These are phyloP conservation scores for Fabriciana adippe DNA, from an alignment of 2,888 invertebrate species.

Conservation along the genomic window DNA sequence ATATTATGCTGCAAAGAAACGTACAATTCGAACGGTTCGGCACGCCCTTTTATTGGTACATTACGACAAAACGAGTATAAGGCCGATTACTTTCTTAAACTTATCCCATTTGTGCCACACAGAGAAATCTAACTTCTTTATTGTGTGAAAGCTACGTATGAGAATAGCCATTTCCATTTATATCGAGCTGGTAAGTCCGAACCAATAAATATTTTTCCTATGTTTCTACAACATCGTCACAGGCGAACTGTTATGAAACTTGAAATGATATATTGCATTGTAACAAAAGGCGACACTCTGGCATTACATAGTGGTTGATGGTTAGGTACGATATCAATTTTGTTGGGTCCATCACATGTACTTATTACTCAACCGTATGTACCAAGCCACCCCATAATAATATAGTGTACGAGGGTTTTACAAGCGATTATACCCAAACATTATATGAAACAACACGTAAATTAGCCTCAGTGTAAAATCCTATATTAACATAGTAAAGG, in stretches of 20 bases:
- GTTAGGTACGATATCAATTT: background rate
- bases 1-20: conserved; percentile 69
- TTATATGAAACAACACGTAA: conserved; percentile 64
- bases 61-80: conserved; percentile 72
- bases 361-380: background rate
- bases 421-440: conserved; percentile 45
- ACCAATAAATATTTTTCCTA: conserved; percentile 61
- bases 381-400: conserved; percentile 20
- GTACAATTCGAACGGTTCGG: conserved; percentile 74
- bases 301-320: background rate
- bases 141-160: conserved; percentile 73
- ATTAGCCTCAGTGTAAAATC: conserved; percentile 44
- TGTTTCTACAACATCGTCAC: conserved; percentile 45
- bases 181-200: conserved; percentile 63
- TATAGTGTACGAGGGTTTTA: conserved; percentile 15
- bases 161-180: conserved; percentile 74
- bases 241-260: conserved; percentile 52
- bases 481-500: conserved; percentile 75
- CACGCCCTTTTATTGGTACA: conserved; percentile 71
- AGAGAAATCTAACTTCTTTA: conserved; percentile 76
- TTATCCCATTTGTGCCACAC: conserved; percentile 78
- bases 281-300: conserved; percentile 43
- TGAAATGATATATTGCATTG: conserved; percentile 56
- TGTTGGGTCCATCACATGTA: background rate
- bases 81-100: conserved; percentile 80